phyloP scores from a whole-genome alignment of 2,888 invertebrate genomes.

The Octodonta nipae region DNA sequence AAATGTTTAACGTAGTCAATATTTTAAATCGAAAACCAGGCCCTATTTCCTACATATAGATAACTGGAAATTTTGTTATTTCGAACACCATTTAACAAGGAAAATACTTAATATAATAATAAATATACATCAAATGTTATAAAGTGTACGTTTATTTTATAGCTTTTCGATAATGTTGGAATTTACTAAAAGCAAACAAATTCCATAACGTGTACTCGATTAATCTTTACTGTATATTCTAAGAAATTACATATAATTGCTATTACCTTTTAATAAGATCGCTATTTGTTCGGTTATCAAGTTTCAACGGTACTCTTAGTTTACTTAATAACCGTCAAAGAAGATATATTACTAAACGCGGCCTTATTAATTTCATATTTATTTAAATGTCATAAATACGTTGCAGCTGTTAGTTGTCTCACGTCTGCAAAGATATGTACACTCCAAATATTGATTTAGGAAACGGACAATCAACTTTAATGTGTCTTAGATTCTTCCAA shows the following conservation, averaged over 20 bases:
- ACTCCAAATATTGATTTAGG: slow-evolving; percentile 27
- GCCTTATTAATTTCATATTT: slow-evolving; percentile 2
- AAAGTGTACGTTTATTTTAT: no score
- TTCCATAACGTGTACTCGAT: no score
- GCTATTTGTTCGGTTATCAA: slow-evolving; percentile 1
- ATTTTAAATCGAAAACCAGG: no score
- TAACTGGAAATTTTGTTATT: no score
- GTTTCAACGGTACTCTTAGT: not conserved
- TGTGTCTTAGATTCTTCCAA: slow-evolving; percentile 21
- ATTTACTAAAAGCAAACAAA: no score
- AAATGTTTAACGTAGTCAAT: no score
- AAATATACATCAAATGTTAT: no score
- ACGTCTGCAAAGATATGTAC: slow-evolving; percentile 23
- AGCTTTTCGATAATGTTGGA: no score
- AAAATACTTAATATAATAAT: no score
- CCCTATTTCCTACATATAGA: no score
- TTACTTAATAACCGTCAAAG: slow-evolving; percentile 1
- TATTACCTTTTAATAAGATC: not conserved
- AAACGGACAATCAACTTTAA: slow-evolving; percentile 22
- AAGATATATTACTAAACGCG: slow-evolving; percentile 1
- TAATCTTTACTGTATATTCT: no score
- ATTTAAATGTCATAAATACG: slow-evolving; percentile 7
- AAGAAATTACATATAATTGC: slow-evolving; percentile 1
- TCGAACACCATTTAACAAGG: no score
- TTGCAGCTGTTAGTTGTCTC: slow-evolving; percentile 23